Percentiles rank a stretch among this genome's conserved stretches.
These are phyloP conservation scores for Isoperla grammatica DNA, from an alignment of 2,888 invertebrate genomes.

Conservation along the genomic window DNA sequence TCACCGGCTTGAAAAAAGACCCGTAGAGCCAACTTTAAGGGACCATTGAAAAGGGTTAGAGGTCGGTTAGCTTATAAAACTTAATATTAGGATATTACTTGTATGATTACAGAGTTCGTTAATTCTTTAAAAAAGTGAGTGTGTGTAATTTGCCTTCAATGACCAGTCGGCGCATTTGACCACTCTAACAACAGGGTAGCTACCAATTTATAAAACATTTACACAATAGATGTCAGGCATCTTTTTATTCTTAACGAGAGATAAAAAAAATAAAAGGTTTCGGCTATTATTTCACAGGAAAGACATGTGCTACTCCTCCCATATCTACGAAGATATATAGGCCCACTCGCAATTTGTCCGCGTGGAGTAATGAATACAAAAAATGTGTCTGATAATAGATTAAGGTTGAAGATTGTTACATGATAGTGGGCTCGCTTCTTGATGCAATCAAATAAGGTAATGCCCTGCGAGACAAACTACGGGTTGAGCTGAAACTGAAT, in stretches of 20 bases:
- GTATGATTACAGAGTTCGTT: constrained; percentile 14
- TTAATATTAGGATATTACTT: constrained; percentile 13
- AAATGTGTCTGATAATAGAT: background rate
- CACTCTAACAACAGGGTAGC: constrained; percentile 14
- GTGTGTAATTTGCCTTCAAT: background rate
- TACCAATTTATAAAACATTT: constrained; percentile 13
- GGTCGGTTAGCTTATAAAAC: constrained; percentile 4
- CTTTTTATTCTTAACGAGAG: background rate
- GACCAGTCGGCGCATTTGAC: constrained; percentile 2
- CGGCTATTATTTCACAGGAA: constrained; percentile 10
- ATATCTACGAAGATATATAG: constrained; percentile 4
- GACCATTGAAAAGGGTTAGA: constrained; percentile 2
- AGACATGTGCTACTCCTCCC: constrained; percentile 1
- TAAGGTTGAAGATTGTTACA: too few relatives aligned
- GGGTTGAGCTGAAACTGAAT: too few relatives aligned
- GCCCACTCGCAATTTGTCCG: constrained; percentile 11
- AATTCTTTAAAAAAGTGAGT: background rate
- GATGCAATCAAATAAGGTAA: too few relatives aligned
- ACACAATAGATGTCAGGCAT: constrained; percentile 4
- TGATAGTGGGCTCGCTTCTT: too few relatives aligned
- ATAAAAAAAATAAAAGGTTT: constrained; percentile 4
- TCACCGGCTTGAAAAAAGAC: constrained; percentile 4
- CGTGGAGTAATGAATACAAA: constrained; percentile 3
- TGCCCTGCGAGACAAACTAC: too few relatives aligned
- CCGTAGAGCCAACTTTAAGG: constrained; percentile 4